These are phyloP conservation scores for Platynereis dumerilii DNA, from an alignment of 2,888 invertebrate genomes.

Conservation along the genomic window DNA sequence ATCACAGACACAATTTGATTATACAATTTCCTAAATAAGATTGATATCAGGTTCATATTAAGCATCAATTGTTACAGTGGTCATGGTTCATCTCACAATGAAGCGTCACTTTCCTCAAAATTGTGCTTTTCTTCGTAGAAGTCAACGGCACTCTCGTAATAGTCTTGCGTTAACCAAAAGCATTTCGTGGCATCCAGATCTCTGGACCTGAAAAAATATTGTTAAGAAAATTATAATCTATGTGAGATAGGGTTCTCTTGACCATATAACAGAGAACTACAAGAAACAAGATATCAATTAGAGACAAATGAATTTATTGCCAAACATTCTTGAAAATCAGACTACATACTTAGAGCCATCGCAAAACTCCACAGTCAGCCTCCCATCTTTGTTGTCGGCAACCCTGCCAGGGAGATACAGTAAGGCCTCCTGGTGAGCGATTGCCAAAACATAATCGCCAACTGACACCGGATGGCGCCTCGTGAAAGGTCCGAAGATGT, in stretches of 20 bases:
- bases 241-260: too few relatives aligned
- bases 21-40: too few relatives aligned
- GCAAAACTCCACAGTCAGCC: slow-evolving; percentile 44
- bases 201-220: slow-evolving; percentile 13
- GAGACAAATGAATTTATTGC: too few relatives aligned
- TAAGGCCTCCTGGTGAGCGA: slow-evolving; percentile 38
- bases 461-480: slow-evolving; percentile 41
- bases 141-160: slow-evolving; percentile 35
- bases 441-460: slow-evolving; percentile 47
- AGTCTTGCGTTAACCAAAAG: slow-evolving; percentile 39
- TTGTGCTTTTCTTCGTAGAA: slow-evolving; percentile 23
- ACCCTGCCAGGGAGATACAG: slow-evolving; percentile 49
- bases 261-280: too few relatives aligned
- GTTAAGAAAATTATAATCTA: too few relatives aligned
- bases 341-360: slow-evolving; percentile 42
- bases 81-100: too few relatives aligned
- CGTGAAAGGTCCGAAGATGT: slow-evolving; percentile 56
- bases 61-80: too few relatives aligned
- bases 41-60: too few relatives aligned
- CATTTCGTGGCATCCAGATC: slow-evolving; percentile 33
- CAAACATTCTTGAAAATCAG: too few relatives aligned
- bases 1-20: too few relatives aligned
- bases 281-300: too few relatives aligned
- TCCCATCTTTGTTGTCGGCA: slow-evolving; percentile 16
- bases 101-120: background rate